Evolutionary conservation across 2,888 invertebrate species (phyloP).

Genomic region (Drosophila siamana): DNA sequence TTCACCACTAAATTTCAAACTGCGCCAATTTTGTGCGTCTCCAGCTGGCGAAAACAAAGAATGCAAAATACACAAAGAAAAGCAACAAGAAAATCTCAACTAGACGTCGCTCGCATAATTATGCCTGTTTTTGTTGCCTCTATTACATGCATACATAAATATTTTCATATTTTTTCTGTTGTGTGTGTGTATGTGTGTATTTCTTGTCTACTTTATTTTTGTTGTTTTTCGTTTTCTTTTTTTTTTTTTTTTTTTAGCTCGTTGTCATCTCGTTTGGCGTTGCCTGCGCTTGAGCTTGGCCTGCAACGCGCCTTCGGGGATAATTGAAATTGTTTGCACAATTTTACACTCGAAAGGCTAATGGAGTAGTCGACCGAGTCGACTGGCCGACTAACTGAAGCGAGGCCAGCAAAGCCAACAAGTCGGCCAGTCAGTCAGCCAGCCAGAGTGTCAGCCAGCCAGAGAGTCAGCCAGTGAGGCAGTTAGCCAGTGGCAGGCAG

Average conservation of each 20-base stretch:
- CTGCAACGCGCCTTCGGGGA: slow-evolving; percentile 77
- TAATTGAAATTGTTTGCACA: slow-evolving; percentile 83
- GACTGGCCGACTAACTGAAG: slow-evolving; percentile 67
- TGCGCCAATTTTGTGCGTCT: slow-evolving; percentile 54
- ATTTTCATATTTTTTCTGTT: slow-evolving; percentile 48
- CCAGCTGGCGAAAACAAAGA: slow-evolving; percentile 10
- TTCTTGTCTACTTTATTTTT: slow-evolving; percentile 7
- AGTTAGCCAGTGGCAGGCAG: slow-evolving; percentile 24
- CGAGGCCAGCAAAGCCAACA: slow-evolving; percentile 52
- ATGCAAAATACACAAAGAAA: slow-evolving; percentile 7
- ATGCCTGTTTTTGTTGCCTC: slow-evolving; percentile 68
- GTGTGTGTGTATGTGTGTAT: slow-evolving; percentile 4
- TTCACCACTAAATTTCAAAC: slow-evolving; percentile 59
- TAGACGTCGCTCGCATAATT: slow-evolving; percentile 61
- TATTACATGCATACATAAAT: slow-evolving; percentile 64
- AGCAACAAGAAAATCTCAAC: slow-evolving; percentile 16
- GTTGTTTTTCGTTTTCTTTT: background rate
- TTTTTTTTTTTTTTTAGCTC: slow-evolving; percentile 24
- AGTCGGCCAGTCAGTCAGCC: slow-evolving; percentile 22
- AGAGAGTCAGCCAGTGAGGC: no score
- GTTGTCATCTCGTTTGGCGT: slow-evolving; percentile 69
- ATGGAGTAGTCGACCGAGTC: slow-evolving; percentile 80
- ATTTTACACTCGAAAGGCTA: slow-evolving; percentile 82
- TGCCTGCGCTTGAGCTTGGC: slow-evolving; percentile 40
- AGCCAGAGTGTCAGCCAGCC: slow-evolving; percentile 27